Conservation (phyloP, 2,888 invertebrate genomes). For the Eulithis testata region DNA sequence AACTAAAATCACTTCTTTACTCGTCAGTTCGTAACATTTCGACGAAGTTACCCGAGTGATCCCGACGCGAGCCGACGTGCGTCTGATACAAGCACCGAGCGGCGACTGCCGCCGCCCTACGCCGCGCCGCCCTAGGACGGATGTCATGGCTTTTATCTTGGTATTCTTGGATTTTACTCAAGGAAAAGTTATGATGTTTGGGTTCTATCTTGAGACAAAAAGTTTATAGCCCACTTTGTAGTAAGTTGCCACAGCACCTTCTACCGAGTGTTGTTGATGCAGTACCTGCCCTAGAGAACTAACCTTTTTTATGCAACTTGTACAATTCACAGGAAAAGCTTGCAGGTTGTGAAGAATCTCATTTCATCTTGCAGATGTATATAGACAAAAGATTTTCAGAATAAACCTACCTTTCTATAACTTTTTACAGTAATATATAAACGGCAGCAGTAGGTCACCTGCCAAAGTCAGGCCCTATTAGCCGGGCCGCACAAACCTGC, state of each 20-base stretch:
- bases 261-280: no score
- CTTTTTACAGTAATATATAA: no score
- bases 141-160: not conserved
- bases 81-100: constrained; percentile 38
- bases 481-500: constrained; percentile 5
- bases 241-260: no score
- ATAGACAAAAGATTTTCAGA: no score
- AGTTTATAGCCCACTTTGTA: no score
- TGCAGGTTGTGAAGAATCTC: no score
- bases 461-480: not conserved
- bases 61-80: constrained; percentile 30
- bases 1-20: not conserved
- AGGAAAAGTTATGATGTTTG: not conserved
- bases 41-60: constrained; percentile 33
- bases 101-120: constrained; percentile 44
- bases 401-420: no score
- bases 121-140: constrained; percentile 7
- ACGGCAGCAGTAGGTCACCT: not conserved
- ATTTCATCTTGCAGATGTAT: no score
- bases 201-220: no score
- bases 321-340: no score
- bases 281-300: no score
- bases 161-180: not conserved
- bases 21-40: constrained; percentile 14
- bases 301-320: no score